Percentiles rank a stretch among this genome's conserved stretches.
These are phyloP conservation scores for Dendrocopos noguchii DNA, from an alignment of 2,113 vertebrate species.

Conservation along the genomic window DNA sequence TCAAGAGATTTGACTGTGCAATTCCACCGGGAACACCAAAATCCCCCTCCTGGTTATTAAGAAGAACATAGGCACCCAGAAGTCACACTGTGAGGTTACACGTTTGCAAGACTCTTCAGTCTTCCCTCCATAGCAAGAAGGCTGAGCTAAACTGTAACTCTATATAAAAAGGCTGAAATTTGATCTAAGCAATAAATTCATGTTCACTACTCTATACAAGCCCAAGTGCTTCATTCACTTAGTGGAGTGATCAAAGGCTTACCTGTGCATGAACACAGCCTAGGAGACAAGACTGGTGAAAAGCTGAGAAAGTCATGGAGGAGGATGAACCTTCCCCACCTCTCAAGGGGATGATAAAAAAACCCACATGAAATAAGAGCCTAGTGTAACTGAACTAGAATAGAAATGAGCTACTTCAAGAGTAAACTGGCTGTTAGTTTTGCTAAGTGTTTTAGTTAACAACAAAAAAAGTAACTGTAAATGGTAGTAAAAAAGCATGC, in stretches of 20 bases:
- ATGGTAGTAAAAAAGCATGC: not conserved
- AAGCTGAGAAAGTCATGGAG: not conserved
- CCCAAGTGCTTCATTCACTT: not conserved
- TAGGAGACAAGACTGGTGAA: not conserved
- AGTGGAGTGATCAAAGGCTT: not conserved
- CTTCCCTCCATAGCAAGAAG: not conserved
- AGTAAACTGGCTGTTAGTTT: not conserved
- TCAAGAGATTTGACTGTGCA: not conserved
- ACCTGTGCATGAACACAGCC: not conserved
- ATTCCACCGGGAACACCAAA: not conserved
- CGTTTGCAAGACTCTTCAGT: not conserved
- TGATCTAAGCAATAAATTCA: not conserved
- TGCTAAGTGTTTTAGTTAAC: not conserved
- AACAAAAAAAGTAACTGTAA: not conserved
- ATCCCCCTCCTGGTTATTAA: accelerated
- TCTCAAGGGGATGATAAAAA: not conserved
- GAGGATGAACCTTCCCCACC: not conserved
- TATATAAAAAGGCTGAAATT: not conserved
- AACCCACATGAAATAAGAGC: not conserved
- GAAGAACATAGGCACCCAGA: not conserved
- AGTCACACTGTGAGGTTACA: not conserved
- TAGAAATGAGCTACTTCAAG: not conserved
- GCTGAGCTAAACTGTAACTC: not conserved
- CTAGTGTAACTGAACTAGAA: not conserved
- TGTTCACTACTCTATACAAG: not conserved